Conservation (phyloP, 2,888 invertebrate genomes). For the Himalopsyche kuldschensis region DNA sequence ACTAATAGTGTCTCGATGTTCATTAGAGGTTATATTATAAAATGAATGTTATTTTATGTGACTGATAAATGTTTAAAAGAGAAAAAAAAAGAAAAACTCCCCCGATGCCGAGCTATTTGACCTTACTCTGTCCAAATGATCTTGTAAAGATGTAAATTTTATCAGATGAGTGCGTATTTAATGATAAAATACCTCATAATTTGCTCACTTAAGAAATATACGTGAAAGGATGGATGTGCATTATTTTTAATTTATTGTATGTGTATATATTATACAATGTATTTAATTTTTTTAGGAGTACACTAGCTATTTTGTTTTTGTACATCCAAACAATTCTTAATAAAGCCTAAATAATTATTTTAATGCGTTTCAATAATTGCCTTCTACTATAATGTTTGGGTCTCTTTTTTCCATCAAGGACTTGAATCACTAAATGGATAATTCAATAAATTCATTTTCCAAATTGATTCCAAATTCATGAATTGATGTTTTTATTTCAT, state of each 20-base stretch:
- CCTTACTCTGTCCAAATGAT: constrained; percentile 32
- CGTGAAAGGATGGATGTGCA: constrained; percentile 26
- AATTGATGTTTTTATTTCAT: no score
- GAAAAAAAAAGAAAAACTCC: not conserved
- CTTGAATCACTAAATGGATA: no score
- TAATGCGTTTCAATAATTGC: not conserved
- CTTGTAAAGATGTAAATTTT: constrained; percentile 27
- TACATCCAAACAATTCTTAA: constrained; percentile 28
- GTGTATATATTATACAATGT: constrained; percentile 6
- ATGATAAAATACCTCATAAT: constrained; percentile 33
- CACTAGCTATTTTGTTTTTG: constrained; percentile 32
- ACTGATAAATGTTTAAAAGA: constrained; percentile 24
- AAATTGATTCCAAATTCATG: no score
- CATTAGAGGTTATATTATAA: constrained; percentile 18
- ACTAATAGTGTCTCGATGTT: constrained; percentile 27
- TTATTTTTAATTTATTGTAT: constrained; percentile 13
- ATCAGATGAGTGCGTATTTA: constrained; percentile 19
- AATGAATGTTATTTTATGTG: constrained; percentile 25
- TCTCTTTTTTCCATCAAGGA: no score
- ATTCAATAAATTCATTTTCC: no score
- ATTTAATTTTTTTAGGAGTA: constrained; percentile 8
- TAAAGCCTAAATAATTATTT: not conserved
- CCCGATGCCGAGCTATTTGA: constrained; percentile 18
- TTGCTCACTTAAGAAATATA: constrained; percentile 33
- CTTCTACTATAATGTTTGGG: not conserved